Conservation (phyloP, 1,140 invertebrate genomes). For the Papilio glaucus region DNA sequence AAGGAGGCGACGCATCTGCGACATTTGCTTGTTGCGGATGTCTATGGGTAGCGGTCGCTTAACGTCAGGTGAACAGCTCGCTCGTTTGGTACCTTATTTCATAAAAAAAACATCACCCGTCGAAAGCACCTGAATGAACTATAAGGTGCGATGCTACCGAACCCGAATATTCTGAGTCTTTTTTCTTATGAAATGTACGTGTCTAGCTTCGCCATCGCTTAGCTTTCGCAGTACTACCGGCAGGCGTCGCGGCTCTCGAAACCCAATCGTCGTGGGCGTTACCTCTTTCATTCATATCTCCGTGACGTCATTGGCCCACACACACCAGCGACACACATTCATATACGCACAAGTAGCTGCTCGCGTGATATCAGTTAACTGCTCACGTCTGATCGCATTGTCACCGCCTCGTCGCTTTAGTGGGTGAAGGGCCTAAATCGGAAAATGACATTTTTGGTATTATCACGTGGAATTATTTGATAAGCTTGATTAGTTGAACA, state of each 20-base stretch:
- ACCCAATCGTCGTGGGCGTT: conserved; percentile 33
- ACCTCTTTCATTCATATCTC: conserved; percentile 35
- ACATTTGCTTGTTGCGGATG: no score
- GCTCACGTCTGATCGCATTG: conserved; percentile 30
- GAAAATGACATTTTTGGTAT: not conserved
- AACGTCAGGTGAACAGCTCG: no score
- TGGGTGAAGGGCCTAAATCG: conserved; percentile 30
- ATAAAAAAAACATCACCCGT: no score
- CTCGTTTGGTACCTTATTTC: no score
- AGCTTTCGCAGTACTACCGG: not conserved
- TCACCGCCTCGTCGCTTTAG: conserved; percentile 2
- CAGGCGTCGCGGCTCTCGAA: not conserved
- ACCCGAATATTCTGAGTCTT: no score
- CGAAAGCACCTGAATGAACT: no score
- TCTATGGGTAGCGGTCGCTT: no score
- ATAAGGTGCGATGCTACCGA: no score
- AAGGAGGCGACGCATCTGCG: no score
- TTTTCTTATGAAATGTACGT: not conserved
- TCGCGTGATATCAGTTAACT: conserved; percentile 26
- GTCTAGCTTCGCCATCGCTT: not conserved
- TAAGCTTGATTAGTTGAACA: not conserved
- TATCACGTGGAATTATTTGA: not conserved
- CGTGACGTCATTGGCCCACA: conserved; percentile 27
- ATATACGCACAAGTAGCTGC: not conserved
- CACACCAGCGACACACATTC: not conserved